Evolutionary conservation across 2,113 vertebrate genomes (phyloP).

Genomic region (Rhinolophus sinicus): DNA sequence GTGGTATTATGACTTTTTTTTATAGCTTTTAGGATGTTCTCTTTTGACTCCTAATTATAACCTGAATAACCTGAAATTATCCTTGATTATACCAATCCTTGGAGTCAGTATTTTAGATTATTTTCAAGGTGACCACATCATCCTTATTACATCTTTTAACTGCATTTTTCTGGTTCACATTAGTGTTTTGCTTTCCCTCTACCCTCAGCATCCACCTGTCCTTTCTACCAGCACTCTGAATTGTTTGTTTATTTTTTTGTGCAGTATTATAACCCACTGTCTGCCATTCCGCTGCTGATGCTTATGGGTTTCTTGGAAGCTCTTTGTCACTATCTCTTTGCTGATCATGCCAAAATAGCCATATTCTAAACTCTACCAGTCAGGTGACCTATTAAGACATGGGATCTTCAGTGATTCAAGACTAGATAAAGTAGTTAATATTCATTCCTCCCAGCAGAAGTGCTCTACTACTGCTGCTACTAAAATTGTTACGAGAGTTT

Average conservation of each 20-base stretch:
- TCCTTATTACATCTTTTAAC: not conserved
- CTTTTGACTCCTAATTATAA: not conserved
- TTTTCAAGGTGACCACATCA: not conserved
- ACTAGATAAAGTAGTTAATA: not conserved
- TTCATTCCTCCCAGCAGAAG: not conserved
- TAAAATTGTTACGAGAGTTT: not conserved
- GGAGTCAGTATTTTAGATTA: not conserved
- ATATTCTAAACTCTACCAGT: not conserved
- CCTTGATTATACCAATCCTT: not conserved
- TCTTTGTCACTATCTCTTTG: not conserved
- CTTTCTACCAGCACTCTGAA: not conserved
- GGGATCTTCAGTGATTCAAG: not conserved
- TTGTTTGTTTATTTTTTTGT: not conserved
- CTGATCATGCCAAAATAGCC: not conserved
- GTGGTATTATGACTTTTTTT: not conserved
- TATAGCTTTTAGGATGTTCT: not conserved
- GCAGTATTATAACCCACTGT: not conserved
- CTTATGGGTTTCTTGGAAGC: not conserved
- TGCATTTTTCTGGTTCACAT: not conserved
- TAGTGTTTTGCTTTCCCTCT: not conserved
- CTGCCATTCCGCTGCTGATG: not conserved
- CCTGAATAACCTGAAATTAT: not conserved
- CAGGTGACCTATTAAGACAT: not conserved
- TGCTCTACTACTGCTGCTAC: accelerated
- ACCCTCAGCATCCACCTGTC: not conserved